phyloP scores from a whole-genome alignment of 2,797 vertebrate species.

The Brachyalestes nurse region DNA sequence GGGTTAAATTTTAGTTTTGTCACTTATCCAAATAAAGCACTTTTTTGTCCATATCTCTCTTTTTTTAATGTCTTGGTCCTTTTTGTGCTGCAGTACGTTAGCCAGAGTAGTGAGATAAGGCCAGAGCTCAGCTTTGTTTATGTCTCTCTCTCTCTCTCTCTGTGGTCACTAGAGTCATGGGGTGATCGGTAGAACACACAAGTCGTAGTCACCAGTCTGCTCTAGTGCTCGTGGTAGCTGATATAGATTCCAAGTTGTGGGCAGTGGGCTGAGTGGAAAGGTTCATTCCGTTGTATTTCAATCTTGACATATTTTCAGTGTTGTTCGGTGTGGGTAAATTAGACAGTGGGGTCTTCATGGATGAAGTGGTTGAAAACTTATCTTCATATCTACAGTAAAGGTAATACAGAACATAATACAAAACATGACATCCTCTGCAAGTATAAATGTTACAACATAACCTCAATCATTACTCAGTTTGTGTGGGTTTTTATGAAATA shows the following conservation, averaged over 20 bases:
- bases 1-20: background rate
- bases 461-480: background rate
- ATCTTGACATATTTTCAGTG: no score
- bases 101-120: constrained; percentile 9
- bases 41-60: constrained; percentile 1
- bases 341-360: background rate
- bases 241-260: constrained; percentile 22
- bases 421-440: background rate
- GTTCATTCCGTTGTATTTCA: no score
- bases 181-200: constrained; percentile 37
- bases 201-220: constrained; percentile 2
- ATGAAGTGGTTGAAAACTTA: background rate
- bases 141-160: constrained; percentile 5
- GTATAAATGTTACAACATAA: background rate
- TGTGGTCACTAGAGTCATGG: constrained; percentile 11
- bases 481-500: constrained; percentile 1
- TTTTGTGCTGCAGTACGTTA: background rate
- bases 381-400: background rate
- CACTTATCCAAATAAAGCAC: background rate
- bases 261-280: background rate
- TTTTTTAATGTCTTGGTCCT: background rate
- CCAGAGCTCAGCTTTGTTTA: background rate
- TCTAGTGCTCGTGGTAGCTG: constrained; percentile 24
- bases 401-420: no score
- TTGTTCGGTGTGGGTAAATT: no score